Percentiles rank a stretch among this genome's conserved stretches.
These are phyloP conservation scores for Globodera ellingtonae DNA, from an alignment of 1,140 invertebrate species.

Conservation along the genomic window DNA sequence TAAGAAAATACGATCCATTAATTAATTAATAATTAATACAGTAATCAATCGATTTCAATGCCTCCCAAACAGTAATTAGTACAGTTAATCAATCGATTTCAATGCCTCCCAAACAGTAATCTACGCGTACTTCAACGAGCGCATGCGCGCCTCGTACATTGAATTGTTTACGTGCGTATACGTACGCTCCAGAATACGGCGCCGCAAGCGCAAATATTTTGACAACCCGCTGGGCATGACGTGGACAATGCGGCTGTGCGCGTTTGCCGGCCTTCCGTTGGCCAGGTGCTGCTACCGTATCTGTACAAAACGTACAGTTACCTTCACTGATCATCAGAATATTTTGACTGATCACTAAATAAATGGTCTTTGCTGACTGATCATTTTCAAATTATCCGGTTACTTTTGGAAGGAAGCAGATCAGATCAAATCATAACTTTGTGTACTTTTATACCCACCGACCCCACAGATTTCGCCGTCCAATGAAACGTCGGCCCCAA, in stretches of 20 bases:
- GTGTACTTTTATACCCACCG: no score
- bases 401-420: no score
- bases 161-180: constrained; percentile 53
- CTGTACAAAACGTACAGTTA: neutral
- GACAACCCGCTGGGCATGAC: constrained; percentile 28
- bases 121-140: constrained; percentile 61
- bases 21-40: no score
- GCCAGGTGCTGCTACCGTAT: constrained; percentile 29
- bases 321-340: no score
- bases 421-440: no score
- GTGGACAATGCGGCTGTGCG: constrained; percentile 8
- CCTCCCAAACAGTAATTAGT: no score
- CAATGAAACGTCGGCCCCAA: constrained; percentile 13
- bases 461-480: neutral
- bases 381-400: no score
- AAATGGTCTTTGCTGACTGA: no score
- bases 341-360: no score
- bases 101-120: constrained; percentile 33
- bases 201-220: constrained; percentile 33
- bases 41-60: no score
- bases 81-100: neutral
- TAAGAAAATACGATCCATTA: neutral
- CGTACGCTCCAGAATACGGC: constrained; percentile 41
- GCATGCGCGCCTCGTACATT: constrained; percentile 56
- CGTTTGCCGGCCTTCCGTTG: constrained; percentile 35